A percentile compares a stretch with the other conserved stretches of the same genome.
These are phyloP conservation scores for Azorinus chamasolen DNA, from an alignment of 2,888 invertebrate species.

Conservation along the genomic window DNA sequence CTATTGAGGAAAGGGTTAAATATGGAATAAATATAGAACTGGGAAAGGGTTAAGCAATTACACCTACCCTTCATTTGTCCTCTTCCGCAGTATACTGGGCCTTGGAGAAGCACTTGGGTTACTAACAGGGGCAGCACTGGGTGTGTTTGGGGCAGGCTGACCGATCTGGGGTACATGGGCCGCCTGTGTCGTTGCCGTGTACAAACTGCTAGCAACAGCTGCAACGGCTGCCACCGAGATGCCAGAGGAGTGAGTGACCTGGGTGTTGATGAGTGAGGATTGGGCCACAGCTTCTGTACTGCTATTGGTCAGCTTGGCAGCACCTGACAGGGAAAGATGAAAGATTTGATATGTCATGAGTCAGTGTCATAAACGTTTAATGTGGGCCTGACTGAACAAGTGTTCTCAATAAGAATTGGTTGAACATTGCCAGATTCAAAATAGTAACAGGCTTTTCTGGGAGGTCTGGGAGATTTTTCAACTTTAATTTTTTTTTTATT, in stretches of 20 bases:
- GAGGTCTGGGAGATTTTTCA: too few relatives aligned
- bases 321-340: neutral
- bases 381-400: neutral
- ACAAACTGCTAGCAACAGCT: constrained; percentile 69
- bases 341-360: neutral
- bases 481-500: too few relatives aligned
- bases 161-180: constrained; percentile 61
- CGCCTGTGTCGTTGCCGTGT: constrained; percentile 60
- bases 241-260: constrained; percentile 19
- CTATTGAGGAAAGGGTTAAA: too few relatives aligned
- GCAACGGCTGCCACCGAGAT: constrained; percentile 55
- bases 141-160: constrained; percentile 55
- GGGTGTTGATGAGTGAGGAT: constrained; percentile 3
- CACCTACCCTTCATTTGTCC: constrained; percentile 92
- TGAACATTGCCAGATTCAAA: too few relatives aligned
- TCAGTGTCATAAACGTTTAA: neutral
- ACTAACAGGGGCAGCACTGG: constrained; percentile 62
- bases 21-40: too few relatives aligned
- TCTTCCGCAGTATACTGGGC: constrained; percentile 95
- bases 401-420: too few relatives aligned
- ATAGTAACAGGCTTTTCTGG: too few relatives aligned
- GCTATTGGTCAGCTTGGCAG: constrained; percentile 17
- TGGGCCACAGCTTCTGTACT: constrained; percentile 8
- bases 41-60: too few relatives aligned
- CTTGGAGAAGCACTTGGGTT: constrained; percentile 90